Evolutionary conservation across 2,113 vertebrate genomes (phyloP).

Genomic region (Corythornis vintsioides): DNA sequence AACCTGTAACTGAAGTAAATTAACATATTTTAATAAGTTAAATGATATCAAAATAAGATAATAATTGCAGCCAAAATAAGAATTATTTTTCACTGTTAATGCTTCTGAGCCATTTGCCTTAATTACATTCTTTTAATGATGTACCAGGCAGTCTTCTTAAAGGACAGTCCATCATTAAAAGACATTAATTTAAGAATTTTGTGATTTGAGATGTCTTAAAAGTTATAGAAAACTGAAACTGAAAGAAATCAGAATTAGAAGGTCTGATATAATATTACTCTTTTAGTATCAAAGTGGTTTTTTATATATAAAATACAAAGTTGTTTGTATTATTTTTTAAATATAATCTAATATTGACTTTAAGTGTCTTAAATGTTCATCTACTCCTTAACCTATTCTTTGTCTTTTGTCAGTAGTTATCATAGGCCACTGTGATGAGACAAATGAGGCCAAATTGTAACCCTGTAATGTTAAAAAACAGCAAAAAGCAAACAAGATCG

Average conservation of each 20-base stretch:
- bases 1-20: slow-evolving; percentile 59
- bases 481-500: not conserved
- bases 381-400: not conserved
- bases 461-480: not conserved
- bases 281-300: too few species aligned
- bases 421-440: not conserved
- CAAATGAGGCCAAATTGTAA: not conserved
- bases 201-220: too few species aligned
- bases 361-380: too few species aligned
- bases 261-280: too few species aligned
- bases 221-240: too few species aligned
- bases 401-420: not conserved
- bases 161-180: too few species aligned
- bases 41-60: slow-evolving; percentile 27
- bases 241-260: too few species aligned
- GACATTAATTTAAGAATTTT: too few species aligned
- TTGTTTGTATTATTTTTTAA: too few species aligned
- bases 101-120: slow-evolving; percentile 37
- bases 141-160: too few species aligned
- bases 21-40: slow-evolving; percentile 65
- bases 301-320: too few species aligned
- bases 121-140: slow-evolving; percentile 47
- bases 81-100: slow-evolving; percentile 25
- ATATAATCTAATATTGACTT: too few species aligned
- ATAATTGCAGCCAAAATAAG: slow-evolving; percentile 57